Conservation (phyloP, 2,113 vertebrate genomes). For the Coptodon bakossiorum region DNA sequence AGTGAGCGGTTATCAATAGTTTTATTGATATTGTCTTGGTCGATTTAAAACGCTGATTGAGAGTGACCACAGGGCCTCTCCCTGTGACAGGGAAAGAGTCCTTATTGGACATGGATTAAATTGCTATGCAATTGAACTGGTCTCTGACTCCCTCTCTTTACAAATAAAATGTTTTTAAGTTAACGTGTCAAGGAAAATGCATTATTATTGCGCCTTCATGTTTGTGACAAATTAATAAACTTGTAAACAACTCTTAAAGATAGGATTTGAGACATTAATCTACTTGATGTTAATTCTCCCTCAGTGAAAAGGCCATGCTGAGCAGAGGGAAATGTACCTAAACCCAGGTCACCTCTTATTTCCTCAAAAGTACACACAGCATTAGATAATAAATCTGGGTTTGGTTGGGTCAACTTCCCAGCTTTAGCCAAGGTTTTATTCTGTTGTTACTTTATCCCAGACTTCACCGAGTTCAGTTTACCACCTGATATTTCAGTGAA, state of each 20-base stretch:
- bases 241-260: conserved; percentile 54
- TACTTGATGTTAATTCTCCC: conserved; percentile 31
- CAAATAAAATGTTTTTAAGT: conserved; percentile 70
- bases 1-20: conserved; percentile 71
- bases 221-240: conserved; percentile 65
- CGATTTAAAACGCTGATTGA: conserved; percentile 63
- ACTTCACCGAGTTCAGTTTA: conserved; percentile 28
- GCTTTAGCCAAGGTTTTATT: background rate
- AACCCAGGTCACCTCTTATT: conserved; percentile 2
- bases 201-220: conserved; percentile 61
- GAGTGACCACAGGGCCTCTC: conserved; percentile 72
- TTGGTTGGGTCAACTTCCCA: conserved; percentile 6
- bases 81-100: conserved; percentile 74
- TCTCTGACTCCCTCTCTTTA: conserved; percentile 75
- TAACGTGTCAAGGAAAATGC: conserved; percentile 62
- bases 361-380: background rate
- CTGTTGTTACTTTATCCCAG: conserved; percentile 15
- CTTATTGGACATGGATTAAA: conserved; percentile 76
- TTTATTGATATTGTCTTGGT: conserved; percentile 72
- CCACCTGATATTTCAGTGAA: conserved; percentile 32
- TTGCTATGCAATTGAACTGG: conserved; percentile 81
- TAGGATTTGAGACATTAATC: conserved; percentile 47
- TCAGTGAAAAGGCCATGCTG: background rate
- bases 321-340: conserved; percentile 41
- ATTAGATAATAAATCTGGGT: background rate